Conservation (phyloP, 2,797 vertebrate genomes). For the Megalops cyprinoides region DNA sequence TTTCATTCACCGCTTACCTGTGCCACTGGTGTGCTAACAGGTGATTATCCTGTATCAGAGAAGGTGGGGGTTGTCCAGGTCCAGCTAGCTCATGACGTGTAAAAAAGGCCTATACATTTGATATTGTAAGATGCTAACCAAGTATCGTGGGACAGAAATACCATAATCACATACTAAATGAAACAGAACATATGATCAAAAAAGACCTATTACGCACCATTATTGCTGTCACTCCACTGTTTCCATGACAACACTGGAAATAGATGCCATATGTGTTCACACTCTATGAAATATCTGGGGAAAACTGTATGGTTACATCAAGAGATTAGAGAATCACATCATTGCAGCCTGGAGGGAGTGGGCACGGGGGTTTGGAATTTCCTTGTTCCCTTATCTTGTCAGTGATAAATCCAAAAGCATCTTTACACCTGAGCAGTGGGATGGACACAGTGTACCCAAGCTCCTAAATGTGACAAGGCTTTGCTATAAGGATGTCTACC, state of each 20-base stretch:
- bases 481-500: background rate
- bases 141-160: no score
- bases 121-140: no score
- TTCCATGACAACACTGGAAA: conserved; percentile 37
- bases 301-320: conserved; percentile 29
- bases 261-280: conserved; percentile 29
- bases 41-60: no score
- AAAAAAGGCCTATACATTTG: no score
- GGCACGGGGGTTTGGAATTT: no score
- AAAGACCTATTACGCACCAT: no score
- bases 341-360: conserved; percentile 32
- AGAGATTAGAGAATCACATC: conserved; percentile 34
- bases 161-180: no score
- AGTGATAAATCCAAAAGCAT: conserved; percentile 4
- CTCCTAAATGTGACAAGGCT: conserved; percentile 20
- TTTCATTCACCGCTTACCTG: no score
- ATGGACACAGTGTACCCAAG: background rate
- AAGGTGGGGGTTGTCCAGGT: no score
- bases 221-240: conserved; percentile 24
- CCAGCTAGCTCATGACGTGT: no score
- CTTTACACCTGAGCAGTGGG: conserved; percentile 27
- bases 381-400: conserved; percentile 28
- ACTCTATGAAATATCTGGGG: conserved; percentile 24
- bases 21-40: no score
- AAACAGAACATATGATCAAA: no score